Percentiles rank a stretch among this genome's conserved stretches.
Evolutionary conservation across 2,113 vertebrate species (phyloP).

Genomic region (Grus americana): DNA sequence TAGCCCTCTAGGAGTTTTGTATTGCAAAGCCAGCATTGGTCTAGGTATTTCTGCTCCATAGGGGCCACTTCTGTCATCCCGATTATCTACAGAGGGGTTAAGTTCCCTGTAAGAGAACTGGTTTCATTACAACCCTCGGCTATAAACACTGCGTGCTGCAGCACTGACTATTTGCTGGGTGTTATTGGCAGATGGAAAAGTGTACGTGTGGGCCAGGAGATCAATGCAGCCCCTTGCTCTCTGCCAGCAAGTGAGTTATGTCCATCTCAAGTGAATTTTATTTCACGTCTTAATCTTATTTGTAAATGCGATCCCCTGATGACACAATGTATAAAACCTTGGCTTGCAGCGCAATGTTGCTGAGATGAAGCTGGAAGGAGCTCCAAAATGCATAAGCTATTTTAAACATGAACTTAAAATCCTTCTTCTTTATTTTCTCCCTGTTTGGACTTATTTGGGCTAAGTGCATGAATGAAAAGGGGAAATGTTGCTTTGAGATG

Average conservation of each 20-base stretch:
- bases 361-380: constrained; percentile 33
- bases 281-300: constrained; percentile 70
- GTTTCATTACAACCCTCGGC: constrained; percentile 48
- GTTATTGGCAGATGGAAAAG: constrained; percentile 60
- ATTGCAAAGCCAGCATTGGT: not conserved
- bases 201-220: constrained; percentile 29
- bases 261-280: constrained; percentile 65
- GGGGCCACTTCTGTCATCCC: not conserved
- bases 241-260: constrained; percentile 68
- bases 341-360: not conserved
- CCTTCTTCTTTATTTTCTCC: not conserved
- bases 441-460: not conserved
- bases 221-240: constrained; percentile 52
- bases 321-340: constrained; percentile 52
- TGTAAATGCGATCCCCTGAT: constrained; percentile 44
- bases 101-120: not conserved
- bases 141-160: constrained; percentile 17
- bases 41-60: not conserved
- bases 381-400: not conserved
- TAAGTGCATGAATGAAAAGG: not conserved
- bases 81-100: not conserved
- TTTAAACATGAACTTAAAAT: not conserved
- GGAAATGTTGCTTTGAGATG: not conserved
- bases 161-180: constrained; percentile 65
- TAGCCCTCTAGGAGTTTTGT: not conserved